phyloP scores from a whole-genome alignment of 2,888 invertebrate genomes.

The Crioceris asparagi region DNA sequence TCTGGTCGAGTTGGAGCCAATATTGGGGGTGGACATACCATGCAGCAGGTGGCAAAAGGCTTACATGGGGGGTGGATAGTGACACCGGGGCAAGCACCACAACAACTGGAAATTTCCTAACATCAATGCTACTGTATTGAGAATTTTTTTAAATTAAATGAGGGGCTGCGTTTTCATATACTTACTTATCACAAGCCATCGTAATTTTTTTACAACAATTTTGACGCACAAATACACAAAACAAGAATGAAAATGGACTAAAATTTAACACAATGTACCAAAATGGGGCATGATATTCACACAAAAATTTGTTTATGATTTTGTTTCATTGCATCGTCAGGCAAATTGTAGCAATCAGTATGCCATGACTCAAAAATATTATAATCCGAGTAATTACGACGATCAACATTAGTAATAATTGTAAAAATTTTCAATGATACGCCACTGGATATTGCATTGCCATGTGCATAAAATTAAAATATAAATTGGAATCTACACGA shows the following conservation, averaged over 20 bases:
- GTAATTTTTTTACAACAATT: slow-evolving; percentile 12
- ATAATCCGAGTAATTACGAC: no score
- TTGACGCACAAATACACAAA: slow-evolving; percentile 8
- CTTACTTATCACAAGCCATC: slow-evolving; percentile 13
- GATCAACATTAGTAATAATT: no score
- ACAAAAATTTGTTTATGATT: slow-evolving; percentile 15
- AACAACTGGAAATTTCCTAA: background rate
- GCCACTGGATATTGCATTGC: no score
- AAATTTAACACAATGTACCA: slow-evolving; percentile 13
- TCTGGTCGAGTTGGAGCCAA: slow-evolving; percentile 27
- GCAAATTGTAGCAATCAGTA: no score
- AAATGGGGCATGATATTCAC: slow-evolving; percentile 11
- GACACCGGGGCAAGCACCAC: background rate
- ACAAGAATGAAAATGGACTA: slow-evolving; percentile 13
- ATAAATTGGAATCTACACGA: no score
- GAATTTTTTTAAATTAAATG: background rate
- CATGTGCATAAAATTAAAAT: no score
- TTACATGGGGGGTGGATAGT: slow-evolving; percentile 7
- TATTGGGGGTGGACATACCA: slow-evolving; percentile 29
- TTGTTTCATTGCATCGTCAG: slow-evolving; percentile 10
- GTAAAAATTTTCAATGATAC: no score
- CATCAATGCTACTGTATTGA: background rate
- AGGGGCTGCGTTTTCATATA: background rate
- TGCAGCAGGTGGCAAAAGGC: slow-evolving; percentile 20
- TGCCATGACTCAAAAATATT: no score